Base-by-base conservation (phyloP, 2,888 invertebrate genomes). In the Drosophila leonis region DNA sequence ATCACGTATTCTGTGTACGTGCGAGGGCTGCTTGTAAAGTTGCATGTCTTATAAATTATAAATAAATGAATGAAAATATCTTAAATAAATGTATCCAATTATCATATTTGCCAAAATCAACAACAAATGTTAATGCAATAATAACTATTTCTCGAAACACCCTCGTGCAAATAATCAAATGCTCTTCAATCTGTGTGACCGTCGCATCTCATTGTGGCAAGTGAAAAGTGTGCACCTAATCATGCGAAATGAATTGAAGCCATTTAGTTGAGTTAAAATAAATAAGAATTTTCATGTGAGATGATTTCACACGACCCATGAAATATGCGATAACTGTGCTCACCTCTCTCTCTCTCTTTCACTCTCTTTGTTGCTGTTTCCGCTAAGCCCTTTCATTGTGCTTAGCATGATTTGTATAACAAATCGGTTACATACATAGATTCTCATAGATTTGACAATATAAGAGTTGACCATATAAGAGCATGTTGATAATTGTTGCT, bases 191-290 rank as follows among this genome's bases (percentile, higher is more conserved):
- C 72, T 60, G 65, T 65, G 56, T 72, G 80, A 68, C 64, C 72
- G 48, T 78, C 72, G 72, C 80, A 71, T 48, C 44, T 64, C 54
- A 57, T 78, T 76, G 78, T 52, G 51, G 27, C 51, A 75, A 65
- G 51, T 52, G 27, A 75, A 75, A 72, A 66, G 75, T 78, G 71
- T 73, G 57, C 84, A 83, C 31, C 55, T 41, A 78, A 74, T 80
- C 73, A 80, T 73, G 54, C 70, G 72, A 86, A 70, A 65, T 83
- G 78, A 83, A 88, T 88, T 83, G 73, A 72, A 77, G 65, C 87
- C 64, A 77, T 88, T 83, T 69, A 46, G 64, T 81, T 89, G 39
- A 69, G 60, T 61, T 79, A 52, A 57, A 44, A 59, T 55, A 51
- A 52, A 61, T 61, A 29, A 29, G 42, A 79, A 69, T 55, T 59